Evolutionary conservation across 2,113 vertebrate species (phyloP).

Genomic region (Syrrhaptes paradoxus): DNA sequence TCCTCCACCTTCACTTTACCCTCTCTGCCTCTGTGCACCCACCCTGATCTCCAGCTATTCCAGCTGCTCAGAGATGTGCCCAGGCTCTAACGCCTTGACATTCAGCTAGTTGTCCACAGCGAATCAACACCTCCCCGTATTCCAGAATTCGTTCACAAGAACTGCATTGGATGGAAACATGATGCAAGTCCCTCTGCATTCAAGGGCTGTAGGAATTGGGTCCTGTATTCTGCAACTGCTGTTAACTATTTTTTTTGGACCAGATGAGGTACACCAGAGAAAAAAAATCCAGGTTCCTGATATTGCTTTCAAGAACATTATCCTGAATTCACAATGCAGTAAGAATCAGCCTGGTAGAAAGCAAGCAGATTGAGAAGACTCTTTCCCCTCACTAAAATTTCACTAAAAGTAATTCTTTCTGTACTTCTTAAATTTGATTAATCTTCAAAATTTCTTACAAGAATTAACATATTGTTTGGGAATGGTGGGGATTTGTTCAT

Average conservation of each 20-base stretch:
- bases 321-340: neutral
- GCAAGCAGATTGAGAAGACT: neutral
- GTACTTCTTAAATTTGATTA: neutral
- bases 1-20: neutral
- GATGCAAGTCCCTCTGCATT: neutral
- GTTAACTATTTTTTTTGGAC: neutral
- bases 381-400: neutral
- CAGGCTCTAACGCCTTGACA: neutral
- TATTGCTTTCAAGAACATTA: neutral
- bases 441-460: neutral
- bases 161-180: neutral
- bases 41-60: neutral
- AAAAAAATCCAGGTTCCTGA: neutral
- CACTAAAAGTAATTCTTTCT: neutral
- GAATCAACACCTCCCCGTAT: neutral
- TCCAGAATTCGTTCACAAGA: neutral
- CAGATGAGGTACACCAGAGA: neutral
- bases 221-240: neutral
- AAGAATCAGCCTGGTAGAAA: neutral
- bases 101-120: neutral
- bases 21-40: neutral
- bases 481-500: neutral
- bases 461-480: neutral
- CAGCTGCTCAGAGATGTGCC: neutral
- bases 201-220: neutral